Base-by-base conservation (phyloP, 30 jellyfish, hydroid and myxozoan species). In the Chrysaora quinquecirrha region DNA sequence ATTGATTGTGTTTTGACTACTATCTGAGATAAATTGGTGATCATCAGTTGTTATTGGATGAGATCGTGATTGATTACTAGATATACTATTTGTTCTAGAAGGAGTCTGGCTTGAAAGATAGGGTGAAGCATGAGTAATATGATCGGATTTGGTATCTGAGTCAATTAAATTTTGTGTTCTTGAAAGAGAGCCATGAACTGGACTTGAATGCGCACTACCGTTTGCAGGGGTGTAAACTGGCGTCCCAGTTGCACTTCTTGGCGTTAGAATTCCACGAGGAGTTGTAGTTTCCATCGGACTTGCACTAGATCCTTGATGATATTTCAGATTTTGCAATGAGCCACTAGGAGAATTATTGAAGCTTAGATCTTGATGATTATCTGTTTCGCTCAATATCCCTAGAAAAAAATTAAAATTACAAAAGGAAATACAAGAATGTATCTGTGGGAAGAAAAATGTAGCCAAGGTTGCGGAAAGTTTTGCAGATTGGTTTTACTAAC, bases 161-260 rank as follows among this genome's bases (percentile, higher is more conserved):
- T 38, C 54, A n/a, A n/a, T n/a, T 6, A 38, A 14, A 38, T 38
- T 3, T 3, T 38, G 11, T 3, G 54, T 6, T 14, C 54, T 6
- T 14, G 11, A 14, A 14, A 6, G 11, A 38, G 11, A 3, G 54
- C 54, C 25, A 19, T 52, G 68, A 16, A 52, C 68, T 4, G 68
- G 68, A 52, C 68, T 52, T 3, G 68, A 10, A 7, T 52, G 68
- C 6, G 54, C 54, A 38, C 54, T 38, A 14, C 54, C 54, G 54
- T 20, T 52, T 52, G 68, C 29, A 3, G 68, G 68, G 27, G 68
- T 4, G 68, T 52, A 52, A 9, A 52, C 29, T 25, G 68, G 68
- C 25, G 68, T 52, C 19, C 29, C 68, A 20, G 19, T 20, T 4
- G 27, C 25, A 52, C 25, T 52, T 52, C 68, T 52, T 19, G 68